Evolutionary conservation across 2,888 invertebrate species (phyloP), one percentile per base, ranked within the genome.

Genomic region (Phymatocera aterrima): DNA sequence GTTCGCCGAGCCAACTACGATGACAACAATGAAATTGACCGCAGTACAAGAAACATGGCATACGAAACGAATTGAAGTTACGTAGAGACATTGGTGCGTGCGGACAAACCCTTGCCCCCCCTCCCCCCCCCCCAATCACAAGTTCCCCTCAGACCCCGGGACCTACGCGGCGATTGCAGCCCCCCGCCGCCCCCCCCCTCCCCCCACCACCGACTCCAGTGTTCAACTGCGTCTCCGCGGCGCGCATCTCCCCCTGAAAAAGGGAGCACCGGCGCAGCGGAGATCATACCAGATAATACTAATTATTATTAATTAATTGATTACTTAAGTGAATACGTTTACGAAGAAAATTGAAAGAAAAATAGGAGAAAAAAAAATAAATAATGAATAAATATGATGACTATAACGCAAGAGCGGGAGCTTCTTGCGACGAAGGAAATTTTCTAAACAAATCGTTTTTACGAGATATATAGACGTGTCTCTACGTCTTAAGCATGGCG

Each of bases 201-300:
- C n/a, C n/a, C 88, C 87, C 88, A 89, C 89, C 89, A 89, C 89
- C 89, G 89, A 89, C 89, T 89, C 88, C 89, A 89, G 89, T 89
- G 88, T 89, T 89, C 89, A 89, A 89, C 87, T 83, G 85, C 84
- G 85, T 86, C 85, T 86, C 84, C 85, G 84, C 82, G 83, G 79
- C 82, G 82, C 83, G 72, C 18, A 24, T n/a, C 6, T 15, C 40
- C 40, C 57, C 75, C 75, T 57, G 40, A 37, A 57, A 60, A 75
- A 75, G 57, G 75, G 57, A 72, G 60, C 15, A 3, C 21, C n/a
- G 31, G 31, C 82, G 81, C 85, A 85, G 84, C 85, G 88, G 87
- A 85, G 85, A 88, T 87, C 84, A 85, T 87, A 87, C 83, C 83
- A 86, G 85, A 86, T 87, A 87, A 87, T 86, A 86, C 84, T 86